Conservation (phyloP, 2,113 vertebrate genomes). For the Silurus asotus region DNA sequence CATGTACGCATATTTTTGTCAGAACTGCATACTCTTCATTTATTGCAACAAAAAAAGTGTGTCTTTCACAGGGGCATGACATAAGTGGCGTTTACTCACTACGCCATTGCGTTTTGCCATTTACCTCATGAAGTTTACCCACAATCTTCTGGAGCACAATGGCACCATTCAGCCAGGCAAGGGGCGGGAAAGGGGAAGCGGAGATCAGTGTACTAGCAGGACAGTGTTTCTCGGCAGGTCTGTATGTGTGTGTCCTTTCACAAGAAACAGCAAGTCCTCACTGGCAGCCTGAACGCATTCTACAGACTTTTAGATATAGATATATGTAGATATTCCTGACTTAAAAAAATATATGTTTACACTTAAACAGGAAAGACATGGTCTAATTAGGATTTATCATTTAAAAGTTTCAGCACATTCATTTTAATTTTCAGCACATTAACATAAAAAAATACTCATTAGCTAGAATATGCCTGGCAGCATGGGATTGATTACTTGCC, state of each 20-base stretch:
- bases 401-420: background rate
- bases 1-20: background rate
- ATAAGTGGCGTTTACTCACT: background rate
- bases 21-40: background rate
- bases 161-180: background rate
- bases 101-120: background rate
- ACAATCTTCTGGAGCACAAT: constrained; percentile 32
- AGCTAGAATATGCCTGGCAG: background rate
- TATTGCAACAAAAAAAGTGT: background rate
- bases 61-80: background rate
- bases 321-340: too few species aligned
- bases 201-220: constrained; percentile 6
- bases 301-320: background rate
- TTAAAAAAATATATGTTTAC: background rate
- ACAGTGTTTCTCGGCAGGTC: background rate
- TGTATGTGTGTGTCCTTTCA: background rate
- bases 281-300: background rate
- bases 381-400: background rate
- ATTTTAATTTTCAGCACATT: background rate
- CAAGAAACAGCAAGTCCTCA: background rate
- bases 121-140: background rate
- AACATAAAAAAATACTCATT: background rate
- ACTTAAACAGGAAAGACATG: background rate
- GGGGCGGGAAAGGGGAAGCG: background rate
- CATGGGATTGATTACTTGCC: background rate